Conservation (phyloP, 2,113 vertebrate species). For the Pyxicephalus adspersus region DNA sequence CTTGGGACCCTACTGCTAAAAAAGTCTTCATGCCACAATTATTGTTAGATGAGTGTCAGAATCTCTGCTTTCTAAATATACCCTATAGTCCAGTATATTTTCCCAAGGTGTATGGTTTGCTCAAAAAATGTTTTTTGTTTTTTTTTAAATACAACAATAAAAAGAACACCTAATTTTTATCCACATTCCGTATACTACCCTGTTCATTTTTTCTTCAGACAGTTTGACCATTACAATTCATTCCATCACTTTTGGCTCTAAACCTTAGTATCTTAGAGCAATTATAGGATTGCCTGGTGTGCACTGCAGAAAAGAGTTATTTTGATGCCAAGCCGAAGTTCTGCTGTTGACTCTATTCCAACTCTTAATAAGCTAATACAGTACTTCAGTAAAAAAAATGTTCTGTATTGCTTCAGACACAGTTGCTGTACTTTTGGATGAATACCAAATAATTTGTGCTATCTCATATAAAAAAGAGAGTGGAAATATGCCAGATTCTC, state of each 20-base stretch:
- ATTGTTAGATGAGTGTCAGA: too few species aligned
- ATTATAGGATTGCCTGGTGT: slow-evolving; percentile 13
- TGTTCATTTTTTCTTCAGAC: not conserved
- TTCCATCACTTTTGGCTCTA: slow-evolving; percentile 13
- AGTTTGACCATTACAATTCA: slow-evolving; percentile 7
- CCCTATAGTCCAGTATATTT: too few species aligned
- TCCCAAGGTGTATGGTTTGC: not conserved
- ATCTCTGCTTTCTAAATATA: too few species aligned
- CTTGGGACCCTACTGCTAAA: too few species aligned
- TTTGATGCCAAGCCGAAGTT: not conserved
- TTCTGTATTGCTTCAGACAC: slow-evolving; percentile 11
- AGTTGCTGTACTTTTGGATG: not conserved
- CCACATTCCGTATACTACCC: not conserved
- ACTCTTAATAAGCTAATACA: slow-evolving; percentile 17
- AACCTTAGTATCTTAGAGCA: slow-evolving; percentile 24
- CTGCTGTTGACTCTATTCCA: slow-evolving; percentile 24
- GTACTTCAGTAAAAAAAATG: not conserved
- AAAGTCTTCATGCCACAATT: too few species aligned
- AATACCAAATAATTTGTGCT: not conserved
- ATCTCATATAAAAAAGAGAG: not conserved
- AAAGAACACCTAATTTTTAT: not conserved
- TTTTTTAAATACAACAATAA: not conserved
- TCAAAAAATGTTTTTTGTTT: too few species aligned
- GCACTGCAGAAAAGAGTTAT: slow-evolving; percentile 6
- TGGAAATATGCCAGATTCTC: too few species aligned